Evolutionary conservation across 2,888 invertebrate species (phyloP).

Genomic region (Endomychus coccineus): DNA sequence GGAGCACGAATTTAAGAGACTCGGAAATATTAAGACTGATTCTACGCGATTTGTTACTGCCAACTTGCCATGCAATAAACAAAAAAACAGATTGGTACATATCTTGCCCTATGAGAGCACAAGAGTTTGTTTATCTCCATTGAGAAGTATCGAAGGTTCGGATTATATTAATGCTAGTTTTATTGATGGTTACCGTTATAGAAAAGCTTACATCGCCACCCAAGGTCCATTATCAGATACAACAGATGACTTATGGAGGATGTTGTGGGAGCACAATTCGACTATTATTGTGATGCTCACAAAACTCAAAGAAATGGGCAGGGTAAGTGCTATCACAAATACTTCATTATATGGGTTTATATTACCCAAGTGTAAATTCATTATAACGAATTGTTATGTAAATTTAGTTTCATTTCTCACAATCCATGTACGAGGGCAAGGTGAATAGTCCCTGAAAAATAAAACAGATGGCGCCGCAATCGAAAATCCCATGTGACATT

Average conservation of each 20-base stretch:
- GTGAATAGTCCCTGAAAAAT: too few relatives aligned
- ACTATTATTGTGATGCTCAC: conserved; percentile 99
- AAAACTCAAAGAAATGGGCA: conserved; percentile 94
- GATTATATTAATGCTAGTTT: conserved; percentile 99
- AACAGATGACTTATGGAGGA: conserved; percentile 98
- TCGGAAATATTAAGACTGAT: conserved; percentile 74
- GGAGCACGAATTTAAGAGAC: conserved; percentile 91
- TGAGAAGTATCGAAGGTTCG: conserved; percentile 84
- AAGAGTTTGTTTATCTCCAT: conserved; percentile 86
- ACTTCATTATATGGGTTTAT: too few relatives aligned
- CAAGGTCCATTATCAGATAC: conserved; percentile 97
- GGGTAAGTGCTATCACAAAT: too few relatives aligned
- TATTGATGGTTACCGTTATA: conserved; percentile 91
- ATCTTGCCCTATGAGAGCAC: conserved; percentile 96
- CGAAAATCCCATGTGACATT: too few relatives aligned
- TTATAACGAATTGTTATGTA: too few relatives aligned
- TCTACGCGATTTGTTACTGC: conserved; percentile 92
- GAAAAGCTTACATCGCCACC: conserved; percentile 95
- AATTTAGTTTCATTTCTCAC: too few relatives aligned
- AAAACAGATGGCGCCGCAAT: too few relatives aligned
- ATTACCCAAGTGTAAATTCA: too few relatives aligned
- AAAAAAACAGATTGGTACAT: conserved; percentile 96
- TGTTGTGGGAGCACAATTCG: conserved; percentile 99
- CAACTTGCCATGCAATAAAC: conserved; percentile 93
- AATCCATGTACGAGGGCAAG: too few relatives aligned